These are phyloP conservation scores for Falcaria lacertinaria DNA, from an alignment of 2,888 invertebrate species.

Conservation along the genomic window DNA sequence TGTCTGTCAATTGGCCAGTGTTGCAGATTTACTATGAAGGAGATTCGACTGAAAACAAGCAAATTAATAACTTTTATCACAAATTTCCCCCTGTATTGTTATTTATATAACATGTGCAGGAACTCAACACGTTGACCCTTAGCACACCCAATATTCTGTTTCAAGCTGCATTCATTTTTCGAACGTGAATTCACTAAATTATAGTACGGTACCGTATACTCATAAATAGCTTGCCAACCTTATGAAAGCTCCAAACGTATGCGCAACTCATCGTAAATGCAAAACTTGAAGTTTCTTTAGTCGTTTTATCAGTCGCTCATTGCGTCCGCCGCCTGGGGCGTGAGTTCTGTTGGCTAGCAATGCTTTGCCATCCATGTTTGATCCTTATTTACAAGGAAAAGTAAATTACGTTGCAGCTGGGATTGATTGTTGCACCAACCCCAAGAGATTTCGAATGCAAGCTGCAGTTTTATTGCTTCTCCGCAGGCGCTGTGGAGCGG, in stretches of 20 bases:
- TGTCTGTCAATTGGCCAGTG: too few species aligned
- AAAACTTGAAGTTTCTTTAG: slow-evolving; percentile 4
- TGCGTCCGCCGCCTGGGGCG: slow-evolving; percentile 18
- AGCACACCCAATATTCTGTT: too few species aligned
- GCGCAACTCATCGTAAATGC: background rate
- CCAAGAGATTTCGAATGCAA: slow-evolving; percentile 47
- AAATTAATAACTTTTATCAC: too few species aligned
- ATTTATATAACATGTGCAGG: too few species aligned
- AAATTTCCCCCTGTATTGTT: too few species aligned
- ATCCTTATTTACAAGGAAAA: slow-evolving; percentile 62
- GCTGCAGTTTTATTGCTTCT: slow-evolving; percentile 50
- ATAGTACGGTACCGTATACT: too few species aligned
- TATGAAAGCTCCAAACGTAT: background rate
- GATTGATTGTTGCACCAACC: slow-evolving; percentile 59
- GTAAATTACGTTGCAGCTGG: slow-evolving; percentile 56
- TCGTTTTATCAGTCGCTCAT: slow-evolving; percentile 21
- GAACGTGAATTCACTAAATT: too few species aligned
- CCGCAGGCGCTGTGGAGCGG: slow-evolving; percentile 13
- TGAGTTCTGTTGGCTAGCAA: slow-evolving; percentile 17
- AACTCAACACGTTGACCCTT: too few species aligned
- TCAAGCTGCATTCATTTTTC: too few species aligned
- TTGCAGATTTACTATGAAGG: too few species aligned
- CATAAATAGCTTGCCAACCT: background rate
- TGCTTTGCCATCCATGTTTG: slow-evolving; percentile 37
- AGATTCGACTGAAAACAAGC: too few species aligned